Conservation (phyloP, 2,888 invertebrate genomes). For the Nebria salina region DNA sequence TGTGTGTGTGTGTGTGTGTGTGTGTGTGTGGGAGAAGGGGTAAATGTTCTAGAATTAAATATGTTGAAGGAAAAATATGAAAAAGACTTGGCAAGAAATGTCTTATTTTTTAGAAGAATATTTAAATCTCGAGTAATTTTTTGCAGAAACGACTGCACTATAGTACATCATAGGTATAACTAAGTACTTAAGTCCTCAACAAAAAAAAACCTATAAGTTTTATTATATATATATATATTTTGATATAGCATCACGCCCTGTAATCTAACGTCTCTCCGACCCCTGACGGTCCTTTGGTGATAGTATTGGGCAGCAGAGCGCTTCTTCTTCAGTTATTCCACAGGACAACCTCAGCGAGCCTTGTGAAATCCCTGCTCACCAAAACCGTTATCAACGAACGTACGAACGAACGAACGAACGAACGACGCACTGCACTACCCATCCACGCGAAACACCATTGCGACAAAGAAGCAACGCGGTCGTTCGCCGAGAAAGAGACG, state of each 20-base stretch:
- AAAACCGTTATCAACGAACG: slow-evolving; percentile 19
- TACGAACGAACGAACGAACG: background rate
- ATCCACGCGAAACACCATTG: background rate
- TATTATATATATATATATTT: no score
- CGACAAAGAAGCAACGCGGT: background rate
- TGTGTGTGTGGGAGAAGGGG: no score
- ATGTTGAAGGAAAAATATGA: no score
- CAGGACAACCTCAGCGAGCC: slow-evolving; percentile 11
- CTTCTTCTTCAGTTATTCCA: slow-evolving; percentile 18
- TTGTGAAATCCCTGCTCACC: slow-evolving; percentile 16
- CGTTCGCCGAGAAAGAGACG: background rate
- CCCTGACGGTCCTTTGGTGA: no score
- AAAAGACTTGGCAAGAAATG: no score
- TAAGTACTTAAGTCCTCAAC: no score
- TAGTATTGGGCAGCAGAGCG: background rate
- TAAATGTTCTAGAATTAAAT: no score
- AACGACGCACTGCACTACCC: background rate
- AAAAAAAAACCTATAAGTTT: slow-evolving; percentile 5
- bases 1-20: no score
- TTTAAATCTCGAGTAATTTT: no score
- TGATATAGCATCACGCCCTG: background rate
- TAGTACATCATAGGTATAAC: no score
- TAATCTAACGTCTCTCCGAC: background rate
- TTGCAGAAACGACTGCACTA: no score
- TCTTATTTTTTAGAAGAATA: no score